These are phyloP conservation scores for Aphis craccivora DNA, from an alignment of 1,140 invertebrate genomes.

Conservation along the genomic window DNA sequence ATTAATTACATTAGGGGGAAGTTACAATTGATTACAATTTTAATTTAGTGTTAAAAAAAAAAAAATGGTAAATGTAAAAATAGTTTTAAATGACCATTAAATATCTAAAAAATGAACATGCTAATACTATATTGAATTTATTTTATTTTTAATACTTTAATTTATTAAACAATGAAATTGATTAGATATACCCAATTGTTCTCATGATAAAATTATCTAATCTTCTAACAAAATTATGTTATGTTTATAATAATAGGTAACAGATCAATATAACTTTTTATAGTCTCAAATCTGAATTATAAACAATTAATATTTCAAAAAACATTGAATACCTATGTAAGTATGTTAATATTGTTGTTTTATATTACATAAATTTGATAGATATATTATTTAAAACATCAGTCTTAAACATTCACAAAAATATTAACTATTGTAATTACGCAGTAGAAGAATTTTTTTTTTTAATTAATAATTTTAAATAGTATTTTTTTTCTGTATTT, in stretches of 20 bases:
- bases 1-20: not conserved
- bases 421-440: not conserved
- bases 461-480: not conserved
- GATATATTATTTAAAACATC: not conserved
- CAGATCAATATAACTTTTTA: not conserved
- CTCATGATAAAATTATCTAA: not conserved
- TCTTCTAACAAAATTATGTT: not conserved
- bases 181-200: not conserved
- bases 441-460: not conserved
- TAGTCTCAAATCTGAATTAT: not conserved
- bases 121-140: not conserved
- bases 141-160: not conserved
- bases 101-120: not conserved
- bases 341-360: not conserved
- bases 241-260: not conserved
- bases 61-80: not conserved
- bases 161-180: not conserved
- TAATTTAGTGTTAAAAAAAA: not conserved
- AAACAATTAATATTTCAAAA: not conserved
- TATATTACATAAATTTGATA: not conserved
- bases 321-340: not conserved
- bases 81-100: not conserved
- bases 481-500: not conserved
- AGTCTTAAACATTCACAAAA: not conserved
- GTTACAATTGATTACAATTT: not conserved